A percentile compares a stretch with the other conserved stretches of the same genome.
Evolutionary conservation across 2,888 invertebrate species (phyloP).

Genomic region (Drosophila yooni): DNA sequence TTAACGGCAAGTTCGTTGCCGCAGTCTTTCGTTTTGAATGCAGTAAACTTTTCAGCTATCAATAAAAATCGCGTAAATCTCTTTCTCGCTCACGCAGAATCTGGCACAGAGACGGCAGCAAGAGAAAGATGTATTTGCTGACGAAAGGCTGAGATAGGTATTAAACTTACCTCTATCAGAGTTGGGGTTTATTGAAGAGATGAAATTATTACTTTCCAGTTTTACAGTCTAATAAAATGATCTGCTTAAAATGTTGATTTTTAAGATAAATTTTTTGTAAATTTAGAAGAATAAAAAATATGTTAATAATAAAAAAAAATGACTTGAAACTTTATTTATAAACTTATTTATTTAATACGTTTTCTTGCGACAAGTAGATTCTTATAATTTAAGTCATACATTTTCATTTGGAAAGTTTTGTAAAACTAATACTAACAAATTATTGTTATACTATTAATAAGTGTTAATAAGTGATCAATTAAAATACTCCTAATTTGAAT

Average conservation of each 20-base stretch:
- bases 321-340: too few relatives aligned
- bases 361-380: not conserved
- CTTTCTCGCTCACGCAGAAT: slow-evolving; percentile 30
- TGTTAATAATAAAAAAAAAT: too few relatives aligned
- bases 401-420: not conserved
- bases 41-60: slow-evolving; percentile 60
- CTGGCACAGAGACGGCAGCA: slow-evolving; percentile 4
- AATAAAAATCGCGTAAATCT: slow-evolving; percentile 65
- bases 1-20: slow-evolving; percentile 60
- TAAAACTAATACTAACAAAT: not conserved
- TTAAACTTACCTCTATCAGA: not conserved
- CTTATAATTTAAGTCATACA: not conserved
- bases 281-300: too few relatives aligned
- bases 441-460: not conserved
- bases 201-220: not conserved
- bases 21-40: slow-evolving; percentile 60
- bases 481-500: not conserved
- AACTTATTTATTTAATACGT: not conserved
- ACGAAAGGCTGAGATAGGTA: not conserved
- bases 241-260: not conserved
- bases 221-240: not conserved
- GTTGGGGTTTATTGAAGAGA: not conserved
- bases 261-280: not conserved
- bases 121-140: not conserved
- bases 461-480: not conserved